A percentile compares a stretch with the other conserved stretches of the same genome.
Evolutionary conservation across 2,888 invertebrate genomes (phyloP).

Genomic region (Vesta saturnalis): DNA sequence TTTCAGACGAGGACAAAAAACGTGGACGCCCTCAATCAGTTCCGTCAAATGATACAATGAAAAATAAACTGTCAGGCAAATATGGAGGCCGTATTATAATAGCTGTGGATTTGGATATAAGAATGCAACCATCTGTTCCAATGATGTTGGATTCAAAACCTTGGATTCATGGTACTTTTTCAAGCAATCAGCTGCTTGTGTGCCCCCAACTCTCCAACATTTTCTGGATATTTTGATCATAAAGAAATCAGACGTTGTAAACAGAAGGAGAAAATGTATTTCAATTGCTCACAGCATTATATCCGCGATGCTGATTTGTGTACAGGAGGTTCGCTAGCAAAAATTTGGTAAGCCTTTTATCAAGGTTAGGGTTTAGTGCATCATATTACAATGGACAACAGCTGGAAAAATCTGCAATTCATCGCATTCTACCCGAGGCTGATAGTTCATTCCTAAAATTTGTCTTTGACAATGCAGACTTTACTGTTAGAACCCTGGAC

Average conservation of each 20-base stretch:
- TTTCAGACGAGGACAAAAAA: background rate
- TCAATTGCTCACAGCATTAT: background rate
- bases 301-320: background rate
- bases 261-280: background rate
- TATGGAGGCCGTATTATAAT: conserved; percentile 8
- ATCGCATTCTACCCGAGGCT: background rate
- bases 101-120: conserved; percentile 6
- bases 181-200: background rate
- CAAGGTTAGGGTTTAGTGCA: background rate
- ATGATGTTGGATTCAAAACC: conserved; percentile 9
- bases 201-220: background rate
- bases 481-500: conserved; percentile 3
- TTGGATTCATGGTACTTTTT: conserved; percentile 4
- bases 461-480: background rate
- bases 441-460: background rate
- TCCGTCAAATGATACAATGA: conserved; percentile 5
- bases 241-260: background rate
- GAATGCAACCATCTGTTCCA: conserved; percentile 10
- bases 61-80: background rate
- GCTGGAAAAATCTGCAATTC: background rate
- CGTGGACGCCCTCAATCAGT: background rate
- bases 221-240: background rate
- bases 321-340: background rate
- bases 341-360: conserved; percentile 4
- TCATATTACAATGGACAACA: background rate